A percentile compares a stretch with the other conserved stretches of the same genome.
Conservation (phyloP, 2,888 invertebrate species). For the Tenodera sinensis region DNA sequence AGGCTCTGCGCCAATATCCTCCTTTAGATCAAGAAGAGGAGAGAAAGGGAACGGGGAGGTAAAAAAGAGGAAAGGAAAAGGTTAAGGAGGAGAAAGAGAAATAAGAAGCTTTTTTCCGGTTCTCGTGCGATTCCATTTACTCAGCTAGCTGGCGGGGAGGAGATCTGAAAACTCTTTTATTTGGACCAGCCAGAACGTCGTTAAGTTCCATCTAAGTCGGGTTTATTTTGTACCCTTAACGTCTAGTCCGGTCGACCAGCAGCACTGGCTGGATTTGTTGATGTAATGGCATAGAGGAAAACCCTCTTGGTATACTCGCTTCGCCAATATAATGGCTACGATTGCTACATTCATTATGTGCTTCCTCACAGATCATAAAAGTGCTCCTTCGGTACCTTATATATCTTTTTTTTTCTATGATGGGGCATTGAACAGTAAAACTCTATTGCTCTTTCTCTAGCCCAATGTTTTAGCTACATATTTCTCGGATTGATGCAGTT, state of each 20-base stretch:
- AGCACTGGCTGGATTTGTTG: slow-evolving; percentile 28
- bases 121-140: slow-evolving; percentile 33
- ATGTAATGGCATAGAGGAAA: slow-evolving; percentile 30
- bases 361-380: too few relatives aligned
- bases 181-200: slow-evolving; percentile 30
- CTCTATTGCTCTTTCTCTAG: too few relatives aligned
- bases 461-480: too few relatives aligned
- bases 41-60: neutral
- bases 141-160: slow-evolving; percentile 14
- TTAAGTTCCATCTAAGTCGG: slow-evolving; percentile 34
- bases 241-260: neutral
- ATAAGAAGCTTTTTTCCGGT: slow-evolving; percentile 32
- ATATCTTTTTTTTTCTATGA: too few relatives aligned
- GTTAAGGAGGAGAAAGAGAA: slow-evolving; percentile 20
- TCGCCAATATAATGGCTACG: neutral
- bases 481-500: too few relatives aligned
- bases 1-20: neutral
- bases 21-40: neutral
- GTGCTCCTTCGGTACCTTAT: too few relatives aligned
- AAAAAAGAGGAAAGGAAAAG: neutral
- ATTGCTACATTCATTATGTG: too few relatives aligned
- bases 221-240: slow-evolving; percentile 32
- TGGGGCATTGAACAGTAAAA: too few relatives aligned
- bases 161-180: slow-evolving; percentile 31
- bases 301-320: slow-evolving; percentile 14